These are phyloP conservation scores for Augochlorella aurata DNA, from an alignment of 2,888 invertebrate genomes.

Conservation along the genomic window DNA sequence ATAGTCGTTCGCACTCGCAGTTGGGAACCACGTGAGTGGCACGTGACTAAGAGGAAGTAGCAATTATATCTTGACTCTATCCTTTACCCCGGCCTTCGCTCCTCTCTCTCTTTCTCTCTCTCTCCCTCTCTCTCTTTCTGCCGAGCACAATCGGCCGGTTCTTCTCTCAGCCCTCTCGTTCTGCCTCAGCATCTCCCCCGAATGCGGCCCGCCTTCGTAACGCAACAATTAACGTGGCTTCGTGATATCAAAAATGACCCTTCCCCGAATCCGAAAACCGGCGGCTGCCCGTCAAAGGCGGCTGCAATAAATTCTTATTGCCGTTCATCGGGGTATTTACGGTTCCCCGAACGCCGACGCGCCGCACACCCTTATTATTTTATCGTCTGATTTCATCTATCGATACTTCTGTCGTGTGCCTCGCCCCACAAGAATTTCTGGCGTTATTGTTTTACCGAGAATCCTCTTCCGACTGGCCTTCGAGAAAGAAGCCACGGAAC, in stretches of 20 bases:
- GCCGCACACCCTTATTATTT: conserved; percentile 35
- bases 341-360: conserved; percentile 62
- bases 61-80: conserved; percentile 76
- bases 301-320: conserved; percentile 80
- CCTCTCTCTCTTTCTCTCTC: conserved; percentile 56
- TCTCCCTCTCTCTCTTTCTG: conserved; percentile 49
- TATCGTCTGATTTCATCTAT: conserved; percentile 48
- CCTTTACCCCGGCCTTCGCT: conserved; percentile 65
- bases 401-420: conserved; percentile 17
- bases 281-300: conserved; percentile 75
- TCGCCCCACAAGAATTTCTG: background rate
- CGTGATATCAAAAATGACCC: conserved; percentile 79
- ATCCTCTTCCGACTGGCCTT: background rate
- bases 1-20: conserved; percentile 68
- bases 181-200: conserved; percentile 47
- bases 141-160: conserved; percentile 47
- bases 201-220: conserved; percentile 68
- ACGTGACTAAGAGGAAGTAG: conserved; percentile 79
- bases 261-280: conserved; percentile 78
- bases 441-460: background rate
- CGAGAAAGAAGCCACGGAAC: background rate
- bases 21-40: conserved; percentile 78
- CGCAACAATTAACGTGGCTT: conserved; percentile 75
- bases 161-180: conserved; percentile 54
- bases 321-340: conserved; percentile 66